Conservation (phyloP, 2,888 invertebrate species). For the Clistopyga incitator region DNA sequence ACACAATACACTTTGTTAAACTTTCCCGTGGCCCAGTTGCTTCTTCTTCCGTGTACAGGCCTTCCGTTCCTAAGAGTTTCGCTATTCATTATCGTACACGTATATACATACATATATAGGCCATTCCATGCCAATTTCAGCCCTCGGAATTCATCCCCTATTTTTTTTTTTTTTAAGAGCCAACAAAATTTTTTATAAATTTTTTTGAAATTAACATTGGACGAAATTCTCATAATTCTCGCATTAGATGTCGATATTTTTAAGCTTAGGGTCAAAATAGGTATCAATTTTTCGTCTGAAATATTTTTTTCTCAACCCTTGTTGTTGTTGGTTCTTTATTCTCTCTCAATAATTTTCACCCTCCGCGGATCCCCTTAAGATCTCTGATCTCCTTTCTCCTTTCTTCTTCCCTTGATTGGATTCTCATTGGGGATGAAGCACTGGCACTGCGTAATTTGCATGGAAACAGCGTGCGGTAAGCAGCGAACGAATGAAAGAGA, state of each 20-base stretch:
- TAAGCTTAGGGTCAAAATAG: too few relatives aligned
- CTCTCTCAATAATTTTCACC: neutral
- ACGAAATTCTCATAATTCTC: too few relatives aligned
- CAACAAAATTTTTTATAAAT: too few relatives aligned
- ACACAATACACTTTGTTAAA: slow-evolving; percentile 43
- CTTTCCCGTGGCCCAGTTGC: slow-evolving; percentile 35
- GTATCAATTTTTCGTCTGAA: too few relatives aligned
- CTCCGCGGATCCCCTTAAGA: neutral
- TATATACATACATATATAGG: neutral
- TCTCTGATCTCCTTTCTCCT: slow-evolving; percentile 3
- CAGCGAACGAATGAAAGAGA: slow-evolving; percentile 5
- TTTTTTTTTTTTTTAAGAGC: too few relatives aligned
- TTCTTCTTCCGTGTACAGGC: slow-evolving; percentile 30
- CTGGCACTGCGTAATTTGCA: neutral
- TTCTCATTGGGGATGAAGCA: neutral
- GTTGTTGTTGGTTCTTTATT: neutral
- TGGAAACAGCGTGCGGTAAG: slow-evolving; percentile 4
- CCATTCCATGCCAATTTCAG: too few relatives aligned
- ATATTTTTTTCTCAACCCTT: too few relatives aligned
- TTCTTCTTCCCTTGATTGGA: neutral
- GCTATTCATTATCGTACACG: slow-evolving; percentile 24
- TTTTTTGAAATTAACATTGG: too few relatives aligned
- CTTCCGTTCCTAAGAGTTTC: slow-evolving; percentile 27
- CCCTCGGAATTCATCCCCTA: too few relatives aligned
- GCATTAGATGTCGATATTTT: too few relatives aligned